Evolutionary conservation across 2,888 invertebrate species (phyloP).

Genomic region (Ecliptopera silaceata): DNA sequence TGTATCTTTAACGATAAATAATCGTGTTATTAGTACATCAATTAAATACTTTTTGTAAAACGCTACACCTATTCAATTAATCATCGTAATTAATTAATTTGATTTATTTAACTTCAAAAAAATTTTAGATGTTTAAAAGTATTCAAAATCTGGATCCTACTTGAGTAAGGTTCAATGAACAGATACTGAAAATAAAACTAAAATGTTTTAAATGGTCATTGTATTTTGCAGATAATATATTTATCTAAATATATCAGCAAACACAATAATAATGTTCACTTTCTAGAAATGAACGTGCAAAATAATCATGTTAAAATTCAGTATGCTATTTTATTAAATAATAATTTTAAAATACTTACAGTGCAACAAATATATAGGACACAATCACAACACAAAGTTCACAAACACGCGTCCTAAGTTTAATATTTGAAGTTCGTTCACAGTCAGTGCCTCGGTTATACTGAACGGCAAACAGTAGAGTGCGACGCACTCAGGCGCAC

Average conservation of each 20-base stretch:
- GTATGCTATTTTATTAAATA: too few species aligned
- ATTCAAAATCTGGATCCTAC: too few species aligned
- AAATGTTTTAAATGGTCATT: too few species aligned
- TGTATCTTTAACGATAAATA: background rate
- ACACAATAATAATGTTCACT: too few species aligned
- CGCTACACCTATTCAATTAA: conserved; percentile 1
- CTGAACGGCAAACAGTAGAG: conserved; percentile 74
- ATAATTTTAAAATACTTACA: conserved; percentile 55
- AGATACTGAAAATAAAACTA: too few species aligned
- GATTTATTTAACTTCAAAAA: background rate
- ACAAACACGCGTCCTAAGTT: conserved; percentile 53
- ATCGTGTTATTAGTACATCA: background rate
- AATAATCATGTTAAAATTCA: too few species aligned
- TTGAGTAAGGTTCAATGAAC: too few species aligned
- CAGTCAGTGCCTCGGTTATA: conserved; percentile 73
- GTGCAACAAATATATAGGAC: conserved; percentile 48
- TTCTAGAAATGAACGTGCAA: too few species aligned
- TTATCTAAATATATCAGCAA: too few species aligned
- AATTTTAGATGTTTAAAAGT: too few species aligned
- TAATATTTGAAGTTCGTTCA: conserved; percentile 73
- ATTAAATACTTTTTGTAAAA: background rate
- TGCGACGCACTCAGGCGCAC: conserved; percentile 68
- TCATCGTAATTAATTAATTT: conserved; percentile 15
- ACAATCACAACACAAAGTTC: conserved; percentile 70
- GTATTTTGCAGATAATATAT: too few species aligned